Evolutionary conservation across 2,797 vertebrate genomes (phyloP), one percentile per base, ranked within the genome.

Genomic region (Microctenopoma stevenorrisi): DNA sequence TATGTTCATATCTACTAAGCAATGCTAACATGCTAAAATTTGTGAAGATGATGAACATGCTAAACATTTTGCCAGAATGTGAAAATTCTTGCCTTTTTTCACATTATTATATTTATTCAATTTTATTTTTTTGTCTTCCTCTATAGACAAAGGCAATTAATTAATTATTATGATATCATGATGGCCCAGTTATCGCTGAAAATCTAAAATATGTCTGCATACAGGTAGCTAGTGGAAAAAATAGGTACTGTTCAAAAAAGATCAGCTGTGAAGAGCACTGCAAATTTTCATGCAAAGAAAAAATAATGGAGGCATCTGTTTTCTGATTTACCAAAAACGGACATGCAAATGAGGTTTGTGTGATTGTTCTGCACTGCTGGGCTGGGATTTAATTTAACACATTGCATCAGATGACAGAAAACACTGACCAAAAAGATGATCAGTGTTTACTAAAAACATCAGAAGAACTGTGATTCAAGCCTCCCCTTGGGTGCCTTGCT

Each of bases 241-340:
- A 35, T 35, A 46, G 33, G 7, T 35, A 35, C 33, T 35, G 7
- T 35, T 8, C 7, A 35, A 35, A 33, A 16, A 53, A 37, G 22
- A 64, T 81, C 66, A 57, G 57, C 54, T 65, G 67, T 42, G 70
- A 78, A 54, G 15, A 69, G 52, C 0, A 7, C 43, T 47, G 30
- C 64, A 38, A 57, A 74, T 82, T 77, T 76, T 13, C 59, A 68
- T 74, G 63, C 58, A 71, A 51, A 35, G 30, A 72, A 47, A 66
- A 40, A 81, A 78, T 30, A 57, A 54, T 44, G 68, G 52, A 72
- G 76, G 74, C 83, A 85, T 78, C 83, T 75, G 79, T 38, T 85
- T 79, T 79, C 69, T 72, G 85, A 86, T 87, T 84, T 81, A 71
- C 76, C 76, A 83, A 72, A 72, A 86, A 81, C 68, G 87, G 81